A percentile compares a stretch with the other conserved stretches of the same genome.
Evolutionary conservation across 1,140 invertebrate genomes (phyloP).

Genomic region (Plutomurus gul): DNA sequence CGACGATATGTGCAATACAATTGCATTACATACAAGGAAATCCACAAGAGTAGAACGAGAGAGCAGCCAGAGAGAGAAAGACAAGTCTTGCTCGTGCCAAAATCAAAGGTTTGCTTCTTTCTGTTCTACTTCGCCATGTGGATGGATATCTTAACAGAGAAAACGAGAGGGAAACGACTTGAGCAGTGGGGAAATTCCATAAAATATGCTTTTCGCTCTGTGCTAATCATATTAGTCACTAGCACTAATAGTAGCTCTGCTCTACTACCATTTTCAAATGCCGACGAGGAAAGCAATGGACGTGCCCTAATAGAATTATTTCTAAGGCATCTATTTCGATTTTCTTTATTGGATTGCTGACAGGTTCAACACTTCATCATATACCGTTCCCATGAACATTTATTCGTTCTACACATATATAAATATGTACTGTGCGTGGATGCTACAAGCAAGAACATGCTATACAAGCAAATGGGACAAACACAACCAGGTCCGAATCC

Average conservation of each 20-base stretch:
- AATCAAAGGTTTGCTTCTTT: conserved; percentile 12
- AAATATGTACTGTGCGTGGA: neutral
- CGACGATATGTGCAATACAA: neutral
- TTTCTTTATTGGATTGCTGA: conserved; percentile 29
- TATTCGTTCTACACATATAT: neutral
- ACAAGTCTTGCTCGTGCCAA: conserved; percentile 7
- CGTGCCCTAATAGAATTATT: conserved; percentile 13
- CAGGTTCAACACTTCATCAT: conserved; percentile 2
- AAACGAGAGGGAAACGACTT: neutral
- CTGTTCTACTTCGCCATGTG: neutral
- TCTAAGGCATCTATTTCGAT: conserved; percentile 23
- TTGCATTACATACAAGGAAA: neutral
- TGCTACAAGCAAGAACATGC: no score
- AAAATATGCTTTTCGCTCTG: conserved; percentile 2
- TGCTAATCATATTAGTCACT: conserved; percentile 10
- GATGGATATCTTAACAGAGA: neutral
- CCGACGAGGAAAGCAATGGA: neutral
- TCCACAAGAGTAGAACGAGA: neutral
- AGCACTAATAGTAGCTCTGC: neutral
- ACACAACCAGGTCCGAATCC: no score
- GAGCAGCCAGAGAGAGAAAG: neutral
- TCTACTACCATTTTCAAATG: neutral
- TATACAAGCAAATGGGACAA: no score
- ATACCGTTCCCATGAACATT: neutral
- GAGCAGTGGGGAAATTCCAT: conserved; percentile 4